A percentile compares a stretch with the other conserved stretches of the same genome.
These are phyloP conservation scores for Parnassius glacialis DNA, from an alignment of 2,888 invertebrate genomes.

Conservation along the genomic window DNA sequence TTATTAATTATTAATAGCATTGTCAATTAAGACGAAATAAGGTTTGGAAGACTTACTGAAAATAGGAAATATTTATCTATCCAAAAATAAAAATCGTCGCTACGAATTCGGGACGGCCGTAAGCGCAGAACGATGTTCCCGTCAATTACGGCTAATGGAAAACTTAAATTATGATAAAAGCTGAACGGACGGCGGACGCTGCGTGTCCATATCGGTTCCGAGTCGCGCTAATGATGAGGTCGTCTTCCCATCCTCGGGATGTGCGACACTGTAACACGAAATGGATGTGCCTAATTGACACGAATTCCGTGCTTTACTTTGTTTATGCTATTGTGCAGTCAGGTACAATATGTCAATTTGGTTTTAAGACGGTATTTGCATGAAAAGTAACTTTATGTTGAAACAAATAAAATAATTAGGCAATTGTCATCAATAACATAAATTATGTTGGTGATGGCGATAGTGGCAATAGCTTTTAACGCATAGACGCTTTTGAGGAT, in stretches of 20 bases:
- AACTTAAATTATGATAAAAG: conserved; percentile 82
- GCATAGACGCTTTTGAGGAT: too few species aligned
- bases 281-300: conserved; percentile 18
- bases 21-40: conserved; percentile 73
- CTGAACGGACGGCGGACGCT: conserved; percentile 68
- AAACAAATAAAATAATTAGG: too few species aligned
- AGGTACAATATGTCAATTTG: not conserved
- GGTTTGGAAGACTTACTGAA: conserved; percentile 61
- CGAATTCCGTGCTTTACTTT: conserved; percentile 6
- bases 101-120: conserved; percentile 62
- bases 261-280: conserved; percentile 8
- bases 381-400: too few species aligned
- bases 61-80: conserved; percentile 76
- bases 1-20: conserved; percentile 75
- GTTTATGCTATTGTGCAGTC: conserved; percentile 2
- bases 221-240: conserved; percentile 32
- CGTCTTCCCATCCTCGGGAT: conserved; percentile 22
- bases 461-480: too few species aligned
- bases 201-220: conserved; percentile 47
- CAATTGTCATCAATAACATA: too few species aligned
- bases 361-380: too few species aligned
- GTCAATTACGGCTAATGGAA: conserved; percentile 80
- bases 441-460: too few species aligned
- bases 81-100: conserved; percentile 73
- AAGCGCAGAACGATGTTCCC: conserved; percentile 79